phyloP scores from a whole-genome alignment of 1,140 invertebrate species.

The Cherax destructor region DNA sequence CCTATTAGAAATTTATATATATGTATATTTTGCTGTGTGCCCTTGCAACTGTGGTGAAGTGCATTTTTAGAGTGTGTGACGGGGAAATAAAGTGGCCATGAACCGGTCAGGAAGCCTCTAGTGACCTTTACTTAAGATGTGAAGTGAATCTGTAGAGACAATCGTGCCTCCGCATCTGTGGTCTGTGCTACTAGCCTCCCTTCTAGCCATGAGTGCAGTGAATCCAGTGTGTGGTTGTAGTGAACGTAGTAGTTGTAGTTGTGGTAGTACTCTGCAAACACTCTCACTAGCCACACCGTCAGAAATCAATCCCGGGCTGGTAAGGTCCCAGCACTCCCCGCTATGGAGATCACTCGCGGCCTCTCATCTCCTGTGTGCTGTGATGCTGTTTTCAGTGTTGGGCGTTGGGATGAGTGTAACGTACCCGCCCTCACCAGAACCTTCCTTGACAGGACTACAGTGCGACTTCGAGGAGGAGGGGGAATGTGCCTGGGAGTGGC shows the following conservation, averaged over 20 bases:
- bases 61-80: background rate
- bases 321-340: background rate
- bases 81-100: background rate
- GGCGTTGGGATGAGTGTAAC: constrained; percentile 1
- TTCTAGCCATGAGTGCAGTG: constrained; percentile 37
- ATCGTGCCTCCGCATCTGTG: constrained; percentile 11
- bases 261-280: constrained; percentile 13
- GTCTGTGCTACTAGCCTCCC: background rate
- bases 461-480: constrained; percentile 48
- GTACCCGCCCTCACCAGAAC: constrained; percentile 11
- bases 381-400: background rate
- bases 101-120: background rate
- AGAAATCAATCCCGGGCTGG: constrained; percentile 20
- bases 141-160: background rate
- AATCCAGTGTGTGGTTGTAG: constrained; percentile 22
- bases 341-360: background rate
- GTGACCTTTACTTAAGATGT: background rate
- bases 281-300: background rate
- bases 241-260: constrained; percentile 37
- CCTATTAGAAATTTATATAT: background rate
- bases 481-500: constrained; percentile 46
- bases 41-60: background rate
- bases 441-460: background rate
- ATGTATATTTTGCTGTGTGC: background rate
- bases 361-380: background rate